Conservation (phyloP, 2,797 vertebrate species). For the Cercopithecus mitis region DNA sequence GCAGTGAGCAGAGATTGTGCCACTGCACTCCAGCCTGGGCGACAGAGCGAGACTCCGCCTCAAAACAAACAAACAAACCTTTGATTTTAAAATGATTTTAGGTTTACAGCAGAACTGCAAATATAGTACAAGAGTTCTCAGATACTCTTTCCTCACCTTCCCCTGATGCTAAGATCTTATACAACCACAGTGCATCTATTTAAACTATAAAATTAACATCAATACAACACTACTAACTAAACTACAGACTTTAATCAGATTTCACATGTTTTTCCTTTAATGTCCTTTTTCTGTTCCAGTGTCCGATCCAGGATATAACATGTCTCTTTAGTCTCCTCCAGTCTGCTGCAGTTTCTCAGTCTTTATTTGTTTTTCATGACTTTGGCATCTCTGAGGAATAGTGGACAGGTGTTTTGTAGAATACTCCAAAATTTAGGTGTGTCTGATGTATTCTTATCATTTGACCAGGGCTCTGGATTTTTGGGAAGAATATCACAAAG, state of each 20-base stretch:
- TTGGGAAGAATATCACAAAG: background rate
- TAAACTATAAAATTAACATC: slow-evolving; percentile 40
- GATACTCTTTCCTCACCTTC: background rate
- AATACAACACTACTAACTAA: background rate
- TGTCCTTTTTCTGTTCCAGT: background rate
- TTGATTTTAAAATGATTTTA: slow-evolving; percentile 54
- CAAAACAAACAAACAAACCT: background rate
- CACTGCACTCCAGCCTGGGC: too few species aligned
- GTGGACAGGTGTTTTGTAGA: background rate
- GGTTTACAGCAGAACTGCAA: background rate
- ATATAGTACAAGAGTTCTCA: background rate
- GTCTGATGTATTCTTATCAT: background rate
- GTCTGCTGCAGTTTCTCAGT: background rate
- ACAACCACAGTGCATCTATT: background rate
- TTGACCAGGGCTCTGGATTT: background rate
- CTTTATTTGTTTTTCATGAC: slow-evolving; percentile 21
- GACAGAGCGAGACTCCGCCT: too few species aligned
- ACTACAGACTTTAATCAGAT: background rate
- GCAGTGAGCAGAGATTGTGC: too few species aligned
- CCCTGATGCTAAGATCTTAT: background rate
- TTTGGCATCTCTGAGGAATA: slow-evolving; percentile 3
- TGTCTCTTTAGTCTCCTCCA: background rate
- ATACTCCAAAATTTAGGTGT: background rate
- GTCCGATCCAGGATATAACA: background rate
- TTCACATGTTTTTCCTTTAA: background rate